A percentile compares a stretch with the other conserved stretches of the same genome.
These are phyloP conservation scores for Chrosomus eos DNA, from an alignment of 2,797 vertebrate species.

Conservation along the genomic window DNA sequence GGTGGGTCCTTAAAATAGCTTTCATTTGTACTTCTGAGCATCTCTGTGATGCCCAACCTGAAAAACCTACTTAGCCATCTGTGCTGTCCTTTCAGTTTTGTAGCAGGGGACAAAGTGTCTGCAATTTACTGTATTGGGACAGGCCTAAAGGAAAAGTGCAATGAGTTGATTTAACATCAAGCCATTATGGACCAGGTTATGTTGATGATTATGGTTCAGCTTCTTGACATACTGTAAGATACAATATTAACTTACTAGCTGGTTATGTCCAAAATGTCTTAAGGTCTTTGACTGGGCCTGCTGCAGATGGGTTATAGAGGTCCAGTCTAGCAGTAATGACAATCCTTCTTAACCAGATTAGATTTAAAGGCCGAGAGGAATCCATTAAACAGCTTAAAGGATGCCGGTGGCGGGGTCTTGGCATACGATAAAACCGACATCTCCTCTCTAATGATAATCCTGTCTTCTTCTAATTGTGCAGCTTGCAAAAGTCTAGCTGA, in stretches of 20 bases:
- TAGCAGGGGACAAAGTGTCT: not conserved
- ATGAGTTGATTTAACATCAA: not conserved
- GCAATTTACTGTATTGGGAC: not conserved
- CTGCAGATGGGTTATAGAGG: conserved; percentile 13
- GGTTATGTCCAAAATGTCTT: not conserved
- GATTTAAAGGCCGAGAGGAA: conserved; percentile 25
- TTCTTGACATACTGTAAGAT: not conserved
- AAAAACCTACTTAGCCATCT: conserved; percentile 33
- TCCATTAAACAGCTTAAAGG: conserved; percentile 42
- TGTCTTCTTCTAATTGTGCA: conserved; percentile 4
- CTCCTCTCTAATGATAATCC: conserved; percentile 8
- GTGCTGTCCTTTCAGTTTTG: conserved; percentile 17
- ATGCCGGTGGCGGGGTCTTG: conserved; percentile 15
- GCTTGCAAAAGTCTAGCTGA: conserved; percentile 1
- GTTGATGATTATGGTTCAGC: not conserved
- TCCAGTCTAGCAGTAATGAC: conserved; percentile 9
- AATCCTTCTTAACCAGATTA: conserved; percentile 34
- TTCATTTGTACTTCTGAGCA: conserved; percentile 20
- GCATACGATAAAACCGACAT: not conserved
- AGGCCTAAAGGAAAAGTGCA: not conserved
- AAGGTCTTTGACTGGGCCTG: conserved; percentile 3
- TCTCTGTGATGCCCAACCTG: conserved; percentile 20
- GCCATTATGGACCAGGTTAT: not conserved
- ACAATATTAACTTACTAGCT: not conserved
- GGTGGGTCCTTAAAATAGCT: conserved; percentile 34